These are phyloP conservation scores for Hystrix brachyura DNA, from an alignment of 2,113 vertebrate genomes.

Conservation along the genomic window DNA sequence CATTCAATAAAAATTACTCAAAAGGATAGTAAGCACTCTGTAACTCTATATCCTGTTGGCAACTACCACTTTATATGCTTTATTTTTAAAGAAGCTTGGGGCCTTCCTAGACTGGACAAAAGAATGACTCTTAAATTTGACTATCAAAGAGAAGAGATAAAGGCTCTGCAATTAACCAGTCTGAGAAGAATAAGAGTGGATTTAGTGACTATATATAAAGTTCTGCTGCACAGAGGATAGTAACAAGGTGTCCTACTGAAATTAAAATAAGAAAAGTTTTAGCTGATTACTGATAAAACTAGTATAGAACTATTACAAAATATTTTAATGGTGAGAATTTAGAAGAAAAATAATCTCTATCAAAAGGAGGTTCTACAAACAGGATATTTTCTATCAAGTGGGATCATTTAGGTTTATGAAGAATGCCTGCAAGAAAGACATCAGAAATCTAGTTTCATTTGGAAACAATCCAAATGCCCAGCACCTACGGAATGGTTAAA, in stretches of 20 bases:
- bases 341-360: not conserved
- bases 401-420: not conserved
- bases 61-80: slow-evolving; percentile 8
- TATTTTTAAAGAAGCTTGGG: slow-evolving; percentile 36
- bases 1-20: not conserved
- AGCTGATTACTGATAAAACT: not conserved
- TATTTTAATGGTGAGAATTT: slow-evolving; percentile 18
- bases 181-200: not conserved
- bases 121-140: not conserved
- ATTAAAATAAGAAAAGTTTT: slow-evolving; percentile 27
- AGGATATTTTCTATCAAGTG: slow-evolving; percentile 25
- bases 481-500: no score
- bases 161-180: not conserved
- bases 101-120: not conserved
- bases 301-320: not conserved
- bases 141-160: not conserved
- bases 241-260: not conserved
- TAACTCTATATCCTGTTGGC: not conserved
- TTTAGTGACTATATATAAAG: slow-evolving; percentile 1
- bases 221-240: not conserved
- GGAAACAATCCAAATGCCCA: no score
- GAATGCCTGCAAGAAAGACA: not conserved
- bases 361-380: slow-evolving; percentile 37
- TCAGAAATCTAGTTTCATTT: not conserved
- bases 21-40: not conserved